Conservation (phyloP, 2,113 vertebrate genomes). For the Paralichthys olivaceus region DNA sequence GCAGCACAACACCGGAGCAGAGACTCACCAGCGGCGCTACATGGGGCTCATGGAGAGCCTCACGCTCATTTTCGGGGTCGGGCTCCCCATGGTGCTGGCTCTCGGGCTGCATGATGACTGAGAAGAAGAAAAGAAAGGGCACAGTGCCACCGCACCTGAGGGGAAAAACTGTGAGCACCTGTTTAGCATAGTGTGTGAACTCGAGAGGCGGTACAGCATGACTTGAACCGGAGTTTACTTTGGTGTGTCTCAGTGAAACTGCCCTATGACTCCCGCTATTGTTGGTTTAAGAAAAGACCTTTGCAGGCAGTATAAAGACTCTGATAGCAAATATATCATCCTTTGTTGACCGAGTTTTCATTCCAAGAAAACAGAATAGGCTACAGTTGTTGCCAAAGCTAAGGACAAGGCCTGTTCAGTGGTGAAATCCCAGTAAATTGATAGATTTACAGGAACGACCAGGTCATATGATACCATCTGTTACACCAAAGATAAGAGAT, state of each 20-base stretch:
- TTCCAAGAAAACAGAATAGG: too few species aligned
- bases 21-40: slow-evolving; percentile 49
- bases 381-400: neutral
- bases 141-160: neutral
- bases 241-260: neutral
- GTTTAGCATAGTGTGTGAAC: neutral
- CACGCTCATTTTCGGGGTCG: slow-evolving; percentile 74
- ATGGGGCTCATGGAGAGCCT: slow-evolving; percentile 80
- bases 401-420: neutral
- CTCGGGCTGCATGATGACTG: slow-evolving; percentile 79
- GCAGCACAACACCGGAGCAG: slow-evolving; percentile 23
- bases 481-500: slow-evolving; percentile 7
- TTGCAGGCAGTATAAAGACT: neutral
- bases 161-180: neutral
- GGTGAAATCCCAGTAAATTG: slow-evolving; percentile 4
- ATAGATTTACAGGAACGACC: slow-evolving; percentile 21
- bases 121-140: slow-evolving; percentile 10
- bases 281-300: neutral
- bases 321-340: neutral
- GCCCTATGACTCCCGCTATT: neutral
- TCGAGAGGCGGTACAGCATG: too few species aligned
- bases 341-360: neutral
- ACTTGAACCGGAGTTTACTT: too few species aligned
- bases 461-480: slow-evolving; percentile 8
- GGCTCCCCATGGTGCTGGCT: slow-evolving; percentile 82